Percentiles rank a stretch among this genome's conserved stretches.
Evolutionary conservation across 2,113 vertebrate species (phyloP).

Genomic region (Pholis gunnellus): DNA sequence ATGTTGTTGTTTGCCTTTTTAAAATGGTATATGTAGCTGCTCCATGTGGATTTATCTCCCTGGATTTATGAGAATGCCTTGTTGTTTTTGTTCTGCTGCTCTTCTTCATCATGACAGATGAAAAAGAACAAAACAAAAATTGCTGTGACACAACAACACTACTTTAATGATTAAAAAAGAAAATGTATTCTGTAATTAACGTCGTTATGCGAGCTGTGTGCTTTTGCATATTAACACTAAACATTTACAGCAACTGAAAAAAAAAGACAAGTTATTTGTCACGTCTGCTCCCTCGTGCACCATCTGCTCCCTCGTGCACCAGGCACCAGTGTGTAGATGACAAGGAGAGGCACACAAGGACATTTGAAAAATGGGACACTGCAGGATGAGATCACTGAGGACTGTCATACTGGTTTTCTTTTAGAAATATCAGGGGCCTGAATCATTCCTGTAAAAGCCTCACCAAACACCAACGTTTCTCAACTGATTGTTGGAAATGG

Average conservation of each 20-base stretch:
- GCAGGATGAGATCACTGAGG: slow-evolving; percentile 7
- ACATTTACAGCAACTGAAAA: neutral
- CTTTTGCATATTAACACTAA: neutral
- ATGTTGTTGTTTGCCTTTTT: neutral
- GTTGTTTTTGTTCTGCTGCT: slow-evolving; percentile 5
- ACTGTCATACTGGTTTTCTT: neutral
- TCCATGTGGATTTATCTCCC: slow-evolving; percentile 6
- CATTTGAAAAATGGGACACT: neutral
- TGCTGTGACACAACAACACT: neutral
- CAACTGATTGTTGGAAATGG: neutral
- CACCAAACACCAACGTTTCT: neutral
- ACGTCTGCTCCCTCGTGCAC: neutral
- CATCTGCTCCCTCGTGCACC: neutral
- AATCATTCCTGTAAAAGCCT: neutral
- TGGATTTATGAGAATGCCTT: slow-evolving; percentile 22
- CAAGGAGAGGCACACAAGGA: neutral
- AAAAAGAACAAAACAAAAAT: neutral
- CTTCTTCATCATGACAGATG: neutral
- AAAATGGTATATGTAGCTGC: neutral
- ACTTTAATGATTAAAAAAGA: neutral
- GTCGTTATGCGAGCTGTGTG: neutral
- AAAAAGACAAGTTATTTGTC: neutral
- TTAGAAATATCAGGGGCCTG: neutral
- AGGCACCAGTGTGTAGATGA: neutral
- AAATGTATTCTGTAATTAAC: neutral